Evolutionary conservation across 2,113 vertebrate species (phyloP).

Genomic region (Notarius lentiginosus): DNA sequence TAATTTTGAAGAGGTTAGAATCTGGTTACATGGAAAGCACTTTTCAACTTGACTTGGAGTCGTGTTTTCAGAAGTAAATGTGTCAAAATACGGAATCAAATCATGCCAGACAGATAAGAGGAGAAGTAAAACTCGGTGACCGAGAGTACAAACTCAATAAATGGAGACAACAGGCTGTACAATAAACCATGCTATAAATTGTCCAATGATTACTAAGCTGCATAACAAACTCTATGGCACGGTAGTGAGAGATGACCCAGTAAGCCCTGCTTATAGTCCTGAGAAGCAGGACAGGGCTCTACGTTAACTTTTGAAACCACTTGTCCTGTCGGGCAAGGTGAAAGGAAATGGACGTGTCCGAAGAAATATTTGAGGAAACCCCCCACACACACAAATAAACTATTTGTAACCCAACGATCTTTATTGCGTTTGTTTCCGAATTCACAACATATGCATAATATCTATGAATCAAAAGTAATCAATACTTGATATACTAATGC

Average conservation of each 20-base stretch:
- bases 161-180: background rate
- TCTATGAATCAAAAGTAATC: too few relatives aligned
- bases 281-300: too few relatives aligned
- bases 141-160: background rate
- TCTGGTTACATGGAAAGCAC: background rate
- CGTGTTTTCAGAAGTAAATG: background rate
- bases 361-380: too few relatives aligned
- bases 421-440: too few relatives aligned
- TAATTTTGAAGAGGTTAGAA: background rate
- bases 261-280: background rate
- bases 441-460: too few relatives aligned
- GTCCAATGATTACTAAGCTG: background rate
- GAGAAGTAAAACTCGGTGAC: background rate
- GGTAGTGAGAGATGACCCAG: background rate
- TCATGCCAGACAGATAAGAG: background rate
- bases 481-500: too few relatives aligned
- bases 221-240: background rate
- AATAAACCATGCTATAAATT: background rate
- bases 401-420: too few relatives aligned
- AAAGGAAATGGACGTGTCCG: too few relatives aligned
- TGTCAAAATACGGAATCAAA: background rate
- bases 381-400: too few relatives aligned
- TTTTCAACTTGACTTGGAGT: background rate
- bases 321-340: too few relatives aligned
- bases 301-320: too few relatives aligned